phyloP scores from a whole-genome alignment of 2,113 vertebrate genomes.

The Choloepus hoffmanni region DNA sequence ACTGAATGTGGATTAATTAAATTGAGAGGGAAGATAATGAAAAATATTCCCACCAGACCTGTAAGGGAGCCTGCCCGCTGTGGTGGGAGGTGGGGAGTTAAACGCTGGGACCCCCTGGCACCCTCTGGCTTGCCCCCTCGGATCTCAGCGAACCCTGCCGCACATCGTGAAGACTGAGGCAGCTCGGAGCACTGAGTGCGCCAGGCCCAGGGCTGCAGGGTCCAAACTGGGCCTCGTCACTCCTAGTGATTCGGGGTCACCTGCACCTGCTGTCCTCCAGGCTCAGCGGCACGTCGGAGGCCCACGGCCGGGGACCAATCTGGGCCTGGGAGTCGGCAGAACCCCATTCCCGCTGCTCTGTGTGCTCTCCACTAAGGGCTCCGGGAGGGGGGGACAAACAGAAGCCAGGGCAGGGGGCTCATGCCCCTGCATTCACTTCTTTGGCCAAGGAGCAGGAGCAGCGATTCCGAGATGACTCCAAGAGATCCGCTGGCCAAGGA shows the following conservation, averaged over 20 bases:
- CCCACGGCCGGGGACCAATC: accelerated
- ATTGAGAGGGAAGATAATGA: conserved; percentile 74
- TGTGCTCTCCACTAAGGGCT: accelerated
- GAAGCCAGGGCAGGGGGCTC: accelerated
- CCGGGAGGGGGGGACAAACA: accelerated
- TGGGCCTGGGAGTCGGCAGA: accelerated
- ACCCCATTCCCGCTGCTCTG: accelerated
- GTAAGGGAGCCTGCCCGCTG: too few species aligned
- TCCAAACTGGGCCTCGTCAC: accelerated
- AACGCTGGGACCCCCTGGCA: background rate
- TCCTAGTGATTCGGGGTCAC: accelerated
- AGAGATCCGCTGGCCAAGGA: background rate
- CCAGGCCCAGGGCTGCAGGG: accelerated
- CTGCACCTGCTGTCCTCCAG: accelerated
- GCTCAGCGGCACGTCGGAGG: accelerated
- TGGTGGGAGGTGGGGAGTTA: background rate
- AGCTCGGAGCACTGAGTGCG: background rate
- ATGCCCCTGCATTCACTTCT: accelerated
- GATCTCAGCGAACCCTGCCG: accelerated
- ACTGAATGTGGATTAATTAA: conserved; percentile 88
- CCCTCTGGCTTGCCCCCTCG: accelerated
- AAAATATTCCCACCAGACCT: too few species aligned
- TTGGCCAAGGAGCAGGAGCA: accelerated
- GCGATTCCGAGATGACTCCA: accelerated
- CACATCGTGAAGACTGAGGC: accelerated